Evolutionary conservation across 2,888 invertebrate genomes (phyloP).

Genomic region (Eugnorisma glareosa): DNA sequence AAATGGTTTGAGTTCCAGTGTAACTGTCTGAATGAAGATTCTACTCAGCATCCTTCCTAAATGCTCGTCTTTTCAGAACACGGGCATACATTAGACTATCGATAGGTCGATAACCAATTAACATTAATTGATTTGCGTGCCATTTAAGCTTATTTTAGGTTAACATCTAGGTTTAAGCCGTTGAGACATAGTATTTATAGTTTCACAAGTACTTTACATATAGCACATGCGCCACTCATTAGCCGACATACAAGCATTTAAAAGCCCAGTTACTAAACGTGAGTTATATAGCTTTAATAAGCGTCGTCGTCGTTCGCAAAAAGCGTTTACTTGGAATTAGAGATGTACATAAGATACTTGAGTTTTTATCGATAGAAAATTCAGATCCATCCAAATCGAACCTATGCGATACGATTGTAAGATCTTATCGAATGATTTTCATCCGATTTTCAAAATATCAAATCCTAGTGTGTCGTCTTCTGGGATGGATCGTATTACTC

Average conservation of each 20-base stretch:
- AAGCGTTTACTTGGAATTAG: constrained; percentile 15
- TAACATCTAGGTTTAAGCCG: not conserved
- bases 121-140: not conserved
- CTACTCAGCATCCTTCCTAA: not conserved
- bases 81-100: not conserved
- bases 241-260: constrained; percentile 6
- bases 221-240: constrained; percentile 12
- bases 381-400: not conserved
- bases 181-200: not conserved
- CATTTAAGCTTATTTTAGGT: not conserved
- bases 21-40: not conserved
- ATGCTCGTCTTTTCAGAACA: not conserved
- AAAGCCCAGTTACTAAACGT: constrained; percentile 24
- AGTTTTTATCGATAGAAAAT: not conserved
- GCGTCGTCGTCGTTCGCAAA: constrained; percentile 25
- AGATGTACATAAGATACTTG: not conserved
- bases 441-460: not conserved
- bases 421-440: not conserved
- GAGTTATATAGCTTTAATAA: constrained; percentile 38
- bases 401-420: not conserved
- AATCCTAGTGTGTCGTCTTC: not conserved
- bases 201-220: constrained; percentile 23
- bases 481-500: not conserved
- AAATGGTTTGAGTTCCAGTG: not conserved
- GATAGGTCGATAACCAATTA: not conserved